A percentile compares a stretch with the other conserved stretches of the same genome.
Conservation (phyloP, 2,113 vertebrate species). For the Sinocyclocheilus rhinocerous region DNA sequence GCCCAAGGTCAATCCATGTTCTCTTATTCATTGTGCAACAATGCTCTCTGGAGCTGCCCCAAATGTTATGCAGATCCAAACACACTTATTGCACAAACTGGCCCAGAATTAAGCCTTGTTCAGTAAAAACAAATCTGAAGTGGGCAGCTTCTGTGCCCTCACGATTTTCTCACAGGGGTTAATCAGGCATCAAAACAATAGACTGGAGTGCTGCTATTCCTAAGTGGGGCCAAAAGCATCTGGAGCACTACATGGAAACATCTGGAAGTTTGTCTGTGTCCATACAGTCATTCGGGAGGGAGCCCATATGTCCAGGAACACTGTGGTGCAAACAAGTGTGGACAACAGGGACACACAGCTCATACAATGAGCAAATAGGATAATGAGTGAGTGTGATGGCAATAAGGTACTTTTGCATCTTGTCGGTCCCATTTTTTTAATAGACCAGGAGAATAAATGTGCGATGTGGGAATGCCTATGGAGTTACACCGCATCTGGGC, state of each 20-base stretch:
- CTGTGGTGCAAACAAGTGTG: constrained; percentile 58
- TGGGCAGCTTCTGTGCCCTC: constrained; percentile 3
- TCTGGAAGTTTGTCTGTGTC: constrained; percentile 68
- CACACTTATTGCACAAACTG: neutral
- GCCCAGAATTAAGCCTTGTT: constrained; percentile 6
- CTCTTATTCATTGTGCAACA: constrained; percentile 19
- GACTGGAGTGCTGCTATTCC: constrained; percentile 56
- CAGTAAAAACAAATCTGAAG: neutral
- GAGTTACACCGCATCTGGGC: constrained; percentile 88
- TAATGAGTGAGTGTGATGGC: constrained; percentile 9
- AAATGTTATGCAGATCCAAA: constrained; percentile 30
- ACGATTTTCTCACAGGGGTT: constrained; percentile 10
- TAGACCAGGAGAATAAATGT: constrained; percentile 62
- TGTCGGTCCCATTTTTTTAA: constrained; percentile 51
- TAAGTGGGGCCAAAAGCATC: constrained; percentile 69
- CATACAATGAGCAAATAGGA: neutral
- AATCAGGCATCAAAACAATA: constrained; percentile 32
- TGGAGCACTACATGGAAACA: constrained; percentile 68
- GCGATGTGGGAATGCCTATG: constrained; percentile 70
- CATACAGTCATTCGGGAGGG: constrained; percentile 66
- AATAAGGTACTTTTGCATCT: neutral
- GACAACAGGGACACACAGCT: neutral
- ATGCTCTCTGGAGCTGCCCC: neutral
- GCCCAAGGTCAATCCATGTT: constrained; percentile 32
- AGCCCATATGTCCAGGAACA: constrained; percentile 65